Evolutionary conservation across 2,888 invertebrate genomes (phyloP).

Genomic region (Sialis fuliginosa): DNA sequence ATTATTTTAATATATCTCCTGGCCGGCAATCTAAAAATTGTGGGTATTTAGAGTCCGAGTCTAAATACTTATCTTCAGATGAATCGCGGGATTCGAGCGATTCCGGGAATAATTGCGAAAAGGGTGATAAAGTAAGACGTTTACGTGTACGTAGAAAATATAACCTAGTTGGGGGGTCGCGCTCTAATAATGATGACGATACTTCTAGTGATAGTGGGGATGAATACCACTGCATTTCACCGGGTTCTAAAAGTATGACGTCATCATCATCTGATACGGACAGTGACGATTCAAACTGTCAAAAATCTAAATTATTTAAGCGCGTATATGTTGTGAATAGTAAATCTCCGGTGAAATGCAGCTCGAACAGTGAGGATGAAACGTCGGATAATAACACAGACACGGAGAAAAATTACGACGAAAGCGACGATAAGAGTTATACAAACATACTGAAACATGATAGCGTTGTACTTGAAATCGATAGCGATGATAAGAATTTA

Average conservation of each 20-base stretch:
- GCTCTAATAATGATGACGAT: slow-evolving; percentile 22
- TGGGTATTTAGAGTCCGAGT: slow-evolving; percentile 6
- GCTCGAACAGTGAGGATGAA: slow-evolving; percentile 32
- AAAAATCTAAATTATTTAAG: slow-evolving; percentile 35
- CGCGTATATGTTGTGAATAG: slow-evolving; percentile 53
- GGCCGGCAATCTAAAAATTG: not conserved
- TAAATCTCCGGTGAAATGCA: slow-evolving; percentile 33
- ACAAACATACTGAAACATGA: not conserved
- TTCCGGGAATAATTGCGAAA: slow-evolving; percentile 28
- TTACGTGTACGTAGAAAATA: slow-evolving; percentile 19
- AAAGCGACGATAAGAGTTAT: not conserved
- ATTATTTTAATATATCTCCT: too few relatives aligned
- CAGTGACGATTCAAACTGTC: slow-evolving; percentile 34
- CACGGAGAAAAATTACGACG: slow-evolving; percentile 27
- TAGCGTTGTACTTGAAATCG: not conserved
- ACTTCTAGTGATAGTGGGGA: slow-evolving; percentile 19
- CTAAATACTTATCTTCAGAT: slow-evolving; percentile 5
- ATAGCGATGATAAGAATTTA: not conserved
- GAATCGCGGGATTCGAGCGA: slow-evolving; percentile 31
- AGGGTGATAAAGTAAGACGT: slow-evolving; percentile 24
- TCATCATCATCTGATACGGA: slow-evolving; percentile 23
- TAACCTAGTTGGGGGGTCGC: slow-evolving; percentile 18
- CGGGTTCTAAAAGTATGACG: slow-evolving; percentile 24
- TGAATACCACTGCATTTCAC: slow-evolving; percentile 17
- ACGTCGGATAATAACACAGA: slow-evolving; percentile 46